Base-by-base conservation (phyloP, 2,888 invertebrate genomes). In the Hesperia comma region DNA sequence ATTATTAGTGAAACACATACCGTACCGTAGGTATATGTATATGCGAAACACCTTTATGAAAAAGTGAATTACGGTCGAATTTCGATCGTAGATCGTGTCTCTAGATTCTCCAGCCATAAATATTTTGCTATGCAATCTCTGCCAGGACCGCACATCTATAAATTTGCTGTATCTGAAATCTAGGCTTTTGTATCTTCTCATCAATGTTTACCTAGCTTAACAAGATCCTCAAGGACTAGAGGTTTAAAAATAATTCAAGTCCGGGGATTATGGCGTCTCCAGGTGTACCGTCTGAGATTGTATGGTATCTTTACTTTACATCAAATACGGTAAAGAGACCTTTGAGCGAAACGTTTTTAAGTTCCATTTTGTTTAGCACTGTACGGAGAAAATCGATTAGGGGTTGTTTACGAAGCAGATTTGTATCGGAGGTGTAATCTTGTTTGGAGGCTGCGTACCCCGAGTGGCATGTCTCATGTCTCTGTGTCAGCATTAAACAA, bases 401-500 rank as follows among this genome's bases (percentile, higher is more conserved):
- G 70, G 73, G 75, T 84, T 85, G 83, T 88, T 86, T 84, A 83
- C 79, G 73, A 71, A 80, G 82, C 70, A 78, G 80, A 85, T 87
- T 86, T 84, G 80, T 86, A 87, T 86, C 85, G 72, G 72, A 76
- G 78, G 74, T 80, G 79, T 83, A 83, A 87, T 87, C 84, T 84
- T 75, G 77, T 74, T 72, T 76, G 77, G 74, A 67, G 46, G 63
- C 53, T 62, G 61, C 57, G 68, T 68, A 71, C 63, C 57, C 43
- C 60, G 49, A 55, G 68, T 63, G 54, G 66, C 57, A 37, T 60
- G 56, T 57, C 21, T 58, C 21, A n/a, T 32, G 49, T 32, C 51
- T 53, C 54, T 63, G 12, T 40, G 40, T 51, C 53, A 33, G 66
- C 33, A 54, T 37, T 54, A 54, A 37, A 0, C 21, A 17, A 12